A percentile compares a stretch with the other conserved stretches of the same genome.
These are phyloP conservation scores for Laupala kohalensis DNA, from an alignment of 1,140 invertebrate genomes.

Conservation along the genomic window DNA sequence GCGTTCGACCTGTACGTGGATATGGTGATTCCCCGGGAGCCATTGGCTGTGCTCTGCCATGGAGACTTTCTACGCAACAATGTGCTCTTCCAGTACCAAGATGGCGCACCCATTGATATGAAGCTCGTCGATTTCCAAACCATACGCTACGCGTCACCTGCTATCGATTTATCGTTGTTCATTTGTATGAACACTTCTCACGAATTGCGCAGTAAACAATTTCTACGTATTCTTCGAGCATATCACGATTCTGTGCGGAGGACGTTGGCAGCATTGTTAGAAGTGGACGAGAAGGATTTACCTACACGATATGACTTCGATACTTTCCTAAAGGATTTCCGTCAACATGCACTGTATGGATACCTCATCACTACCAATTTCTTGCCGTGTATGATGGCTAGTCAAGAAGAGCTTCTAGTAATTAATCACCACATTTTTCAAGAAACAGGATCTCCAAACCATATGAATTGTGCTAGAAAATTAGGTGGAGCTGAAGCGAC, in stretches of 20 bases:
- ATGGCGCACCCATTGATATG: conserved; percentile 18
- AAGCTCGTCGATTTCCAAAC: conserved; percentile 30
- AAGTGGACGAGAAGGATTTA: conserved; percentile 7
- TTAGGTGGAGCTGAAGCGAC: neutral
- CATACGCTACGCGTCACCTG: conserved; percentile 24
- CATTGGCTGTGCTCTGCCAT: conserved; percentile 27
- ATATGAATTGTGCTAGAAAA: neutral
- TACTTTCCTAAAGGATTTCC: conserved; percentile 24
- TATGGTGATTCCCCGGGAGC: conserved; percentile 16
- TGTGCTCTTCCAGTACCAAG: conserved; percentile 22
- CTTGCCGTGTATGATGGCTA: conserved; percentile 16
- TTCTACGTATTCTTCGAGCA: conserved; percentile 21
- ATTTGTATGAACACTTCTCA: conserved; percentile 25
- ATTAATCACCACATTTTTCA: neutral
- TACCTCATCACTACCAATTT: conserved; percentile 24
- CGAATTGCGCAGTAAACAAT: conserved; percentile 17
- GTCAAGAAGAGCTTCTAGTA: neutral
- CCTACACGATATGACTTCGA: conserved; percentile 17
- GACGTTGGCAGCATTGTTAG: conserved; percentile 10
- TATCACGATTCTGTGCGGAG: conserved; percentile 23
- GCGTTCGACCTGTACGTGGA: neutral
- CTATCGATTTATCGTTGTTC: conserved; percentile 29
- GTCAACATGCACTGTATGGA: conserved; percentile 23
- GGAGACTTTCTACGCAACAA: conserved; percentile 31
- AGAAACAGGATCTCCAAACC: neutral